Conservation (phyloP, 2,797 vertebrate species). For the Sebastes hopkinsi region DNA sequence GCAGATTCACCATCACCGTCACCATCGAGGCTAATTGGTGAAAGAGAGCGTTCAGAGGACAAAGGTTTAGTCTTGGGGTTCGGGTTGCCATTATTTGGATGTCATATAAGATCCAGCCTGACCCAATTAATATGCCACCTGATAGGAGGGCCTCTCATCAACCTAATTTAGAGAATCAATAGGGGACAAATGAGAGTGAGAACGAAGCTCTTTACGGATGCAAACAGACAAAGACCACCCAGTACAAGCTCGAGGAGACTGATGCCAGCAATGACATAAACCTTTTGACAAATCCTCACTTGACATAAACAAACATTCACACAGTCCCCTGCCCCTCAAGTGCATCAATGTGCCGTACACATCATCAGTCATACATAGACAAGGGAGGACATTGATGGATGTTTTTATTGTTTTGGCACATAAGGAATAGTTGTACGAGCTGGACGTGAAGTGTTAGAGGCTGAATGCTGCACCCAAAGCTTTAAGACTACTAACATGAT, state of each 20-base stretch:
- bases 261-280: slow-evolving; percentile 86
- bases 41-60: slow-evolving; percentile 72
- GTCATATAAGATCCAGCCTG: slow-evolving; percentile 82
- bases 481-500: slow-evolving; percentile 58
- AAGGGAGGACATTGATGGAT: slow-evolving; percentile 74
- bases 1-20: slow-evolving; percentile 56
- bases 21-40: slow-evolving; percentile 75
- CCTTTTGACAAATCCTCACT: slow-evolving; percentile 78
- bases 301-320: slow-evolving; percentile 81
- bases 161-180: slow-evolving; percentile 87
- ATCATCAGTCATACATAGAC: slow-evolving; percentile 74
- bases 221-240: slow-evolving; percentile 86
- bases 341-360: slow-evolving; percentile 66
- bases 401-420: slow-evolving; percentile 72
- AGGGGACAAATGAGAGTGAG: slow-evolving; percentile 84
- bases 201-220: slow-evolving; percentile 81
- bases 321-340: slow-evolving; percentile 67
- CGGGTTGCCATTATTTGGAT: slow-evolving; percentile 81
- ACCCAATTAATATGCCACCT: slow-evolving; percentile 87
- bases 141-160: slow-evolving; percentile 88
- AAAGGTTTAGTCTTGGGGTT: slow-evolving; percentile 81
- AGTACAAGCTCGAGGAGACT: slow-evolving; percentile 75
- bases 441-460: slow-evolving; percentile 56
- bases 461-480: slow-evolving; percentile 53
- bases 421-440: slow-evolving; percentile 63